phyloP scores from a whole-genome alignment of 64 coral and sea anemone species.

The Platygyra sinensis region DNA sequence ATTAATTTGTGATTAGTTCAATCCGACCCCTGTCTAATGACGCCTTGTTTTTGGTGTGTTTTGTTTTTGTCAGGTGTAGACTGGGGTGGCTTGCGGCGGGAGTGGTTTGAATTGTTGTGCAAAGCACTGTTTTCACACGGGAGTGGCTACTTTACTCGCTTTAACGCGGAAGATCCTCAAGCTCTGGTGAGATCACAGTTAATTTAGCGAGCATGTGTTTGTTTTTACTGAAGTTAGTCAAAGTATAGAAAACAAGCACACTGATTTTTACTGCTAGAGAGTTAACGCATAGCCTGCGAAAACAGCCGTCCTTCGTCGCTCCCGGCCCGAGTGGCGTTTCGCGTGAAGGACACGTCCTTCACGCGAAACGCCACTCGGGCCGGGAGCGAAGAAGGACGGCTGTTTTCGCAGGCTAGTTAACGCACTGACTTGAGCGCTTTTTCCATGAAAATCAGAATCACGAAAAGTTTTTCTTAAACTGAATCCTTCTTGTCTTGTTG shows the following conservation, averaged over 20 bases:
- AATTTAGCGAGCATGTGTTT: neutral
- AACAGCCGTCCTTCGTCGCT: no score
- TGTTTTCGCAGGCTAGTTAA: no score
- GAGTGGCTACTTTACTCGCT: slow-evolving; percentile 84
- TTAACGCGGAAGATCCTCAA: slow-evolving; percentile 90
- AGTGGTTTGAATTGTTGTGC: slow-evolving; percentile 84
- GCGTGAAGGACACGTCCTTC: no score
- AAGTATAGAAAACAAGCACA: neutral
- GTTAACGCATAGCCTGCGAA: no score
- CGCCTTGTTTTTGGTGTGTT: neutral
- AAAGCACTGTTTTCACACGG: slow-evolving; percentile 83
- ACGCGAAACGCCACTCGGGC: no score
- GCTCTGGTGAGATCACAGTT: slow-evolving; percentile 61
- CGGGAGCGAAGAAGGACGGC: no score
- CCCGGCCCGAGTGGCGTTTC: no score
- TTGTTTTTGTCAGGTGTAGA: slow-evolving; percentile 63
- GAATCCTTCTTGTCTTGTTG: no score
- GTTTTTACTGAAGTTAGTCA: neutral
- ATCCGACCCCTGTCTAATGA: neutral
- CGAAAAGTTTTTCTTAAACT: no score
- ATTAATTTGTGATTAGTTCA: neutral
- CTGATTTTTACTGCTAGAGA: no score
- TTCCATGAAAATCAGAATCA: no score
- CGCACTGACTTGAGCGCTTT: no score
- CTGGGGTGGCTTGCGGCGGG: slow-evolving; percentile 68